phyloP scores from a whole-genome alignment of 1,140 invertebrate genomes.

The Drosophila arawakana region DNA sequence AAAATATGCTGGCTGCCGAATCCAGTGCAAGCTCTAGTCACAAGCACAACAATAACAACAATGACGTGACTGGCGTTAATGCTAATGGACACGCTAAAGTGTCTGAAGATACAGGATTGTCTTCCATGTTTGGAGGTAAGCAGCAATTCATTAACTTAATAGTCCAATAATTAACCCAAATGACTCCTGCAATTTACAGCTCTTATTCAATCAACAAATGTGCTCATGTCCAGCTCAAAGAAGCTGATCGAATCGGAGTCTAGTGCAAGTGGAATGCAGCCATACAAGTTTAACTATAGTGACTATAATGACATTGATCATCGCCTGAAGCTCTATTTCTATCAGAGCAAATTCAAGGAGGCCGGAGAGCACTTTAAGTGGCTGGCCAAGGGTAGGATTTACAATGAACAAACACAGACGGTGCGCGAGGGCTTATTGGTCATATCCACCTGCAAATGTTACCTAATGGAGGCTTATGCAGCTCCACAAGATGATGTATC shows the following conservation, averaged over 20 bases:
- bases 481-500: constrained; percentile 84
- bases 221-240: constrained; percentile 76
- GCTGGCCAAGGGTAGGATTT: constrained; percentile 85
- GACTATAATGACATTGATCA: constrained; percentile 86
- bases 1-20: constrained; percentile 41
- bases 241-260: constrained; percentile 64
- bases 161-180: not conserved
- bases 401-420: constrained; percentile 75
- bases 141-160: not conserved
- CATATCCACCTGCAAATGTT: constrained; percentile 86
- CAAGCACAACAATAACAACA: constrained; percentile 34
- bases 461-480: constrained; percentile 85
- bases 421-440: constrained; percentile 85
- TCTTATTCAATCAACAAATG: constrained; percentile 79
- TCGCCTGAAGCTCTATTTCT: constrained; percentile 86
- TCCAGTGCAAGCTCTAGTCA: constrained; percentile 13
- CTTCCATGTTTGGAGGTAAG: constrained; percentile 68
- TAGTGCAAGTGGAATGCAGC: constrained; percentile 23
- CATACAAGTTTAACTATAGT: constrained; percentile 86
- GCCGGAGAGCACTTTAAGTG: constrained; percentile 86
- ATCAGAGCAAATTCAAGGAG: constrained; percentile 86
- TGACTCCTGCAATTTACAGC: constrained; percentile 42
- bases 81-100: constrained; percentile 43
- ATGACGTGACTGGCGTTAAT: constrained; percentile 5
- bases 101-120: constrained; percentile 52